Conservation (phyloP, 2,888 invertebrate species). For the Trachelus tabidus region DNA sequence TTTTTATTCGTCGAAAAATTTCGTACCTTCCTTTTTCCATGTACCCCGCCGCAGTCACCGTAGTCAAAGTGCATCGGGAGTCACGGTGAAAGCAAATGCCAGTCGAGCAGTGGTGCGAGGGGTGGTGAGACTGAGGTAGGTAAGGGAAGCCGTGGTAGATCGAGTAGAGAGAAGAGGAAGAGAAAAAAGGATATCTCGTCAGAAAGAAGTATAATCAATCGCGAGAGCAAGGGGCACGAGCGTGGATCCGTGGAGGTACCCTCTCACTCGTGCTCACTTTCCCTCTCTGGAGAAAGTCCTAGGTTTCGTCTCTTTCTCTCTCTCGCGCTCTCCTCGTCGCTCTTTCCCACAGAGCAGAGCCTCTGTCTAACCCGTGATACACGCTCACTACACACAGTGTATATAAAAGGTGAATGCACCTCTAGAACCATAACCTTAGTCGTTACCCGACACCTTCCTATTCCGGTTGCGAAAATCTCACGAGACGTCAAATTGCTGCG, state of each 20-base stretch:
- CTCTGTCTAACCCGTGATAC: background rate
- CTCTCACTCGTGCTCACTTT: slow-evolving; percentile 57
- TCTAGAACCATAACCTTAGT: slow-evolving; percentile 62
- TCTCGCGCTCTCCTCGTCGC: slow-evolving; percentile 5
- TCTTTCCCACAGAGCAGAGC: slow-evolving; percentile 1
- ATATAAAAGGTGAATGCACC: slow-evolving; percentile 61
- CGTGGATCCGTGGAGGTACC: background rate
- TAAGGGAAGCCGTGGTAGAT: slow-evolving; percentile 21
- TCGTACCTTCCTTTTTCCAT: background rate
- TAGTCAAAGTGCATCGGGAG: slow-evolving; percentile 45
- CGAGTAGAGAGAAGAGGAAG: slow-evolving; percentile 8
- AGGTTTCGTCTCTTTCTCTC: slow-evolving; percentile 22
- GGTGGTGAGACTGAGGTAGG: background rate
- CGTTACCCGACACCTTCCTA: slow-evolving; percentile 3
- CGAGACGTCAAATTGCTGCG: background rate
- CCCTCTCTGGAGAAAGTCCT: slow-evolving; percentile 63
- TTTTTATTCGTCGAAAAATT: background rate
- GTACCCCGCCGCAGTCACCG: slow-evolving; percentile 4
- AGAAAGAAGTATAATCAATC: background rate
- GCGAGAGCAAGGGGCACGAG: background rate
- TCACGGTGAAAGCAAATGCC: slow-evolving; percentile 53
- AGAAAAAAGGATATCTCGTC: slow-evolving; percentile 19
- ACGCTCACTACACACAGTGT: background rate
- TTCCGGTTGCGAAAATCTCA: background rate
- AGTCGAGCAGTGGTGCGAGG: slow-evolving; percentile 1